Conservation (phyloP, 2,888 invertebrate species). For the Agrotis exclamationis region DNA sequence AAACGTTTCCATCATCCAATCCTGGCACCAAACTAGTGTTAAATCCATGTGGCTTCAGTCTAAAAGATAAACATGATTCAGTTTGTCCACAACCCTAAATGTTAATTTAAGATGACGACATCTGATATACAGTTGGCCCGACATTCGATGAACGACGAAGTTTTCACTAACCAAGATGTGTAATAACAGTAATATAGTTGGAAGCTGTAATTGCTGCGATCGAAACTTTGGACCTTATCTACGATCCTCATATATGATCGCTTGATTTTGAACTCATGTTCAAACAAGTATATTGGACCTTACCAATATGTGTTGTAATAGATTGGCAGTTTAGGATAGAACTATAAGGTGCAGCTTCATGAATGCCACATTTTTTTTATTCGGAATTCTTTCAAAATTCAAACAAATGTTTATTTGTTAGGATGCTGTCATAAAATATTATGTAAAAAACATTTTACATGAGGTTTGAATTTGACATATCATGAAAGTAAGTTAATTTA, state of each 20-base stretch:
- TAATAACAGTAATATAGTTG: constrained; percentile 46
- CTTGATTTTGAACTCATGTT: constrained; percentile 12
- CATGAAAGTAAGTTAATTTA: background rate
- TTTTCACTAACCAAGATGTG: constrained; percentile 39
- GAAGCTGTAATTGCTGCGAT: constrained; percentile 43
- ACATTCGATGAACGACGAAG: constrained; percentile 34
- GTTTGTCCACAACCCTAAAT: background rate
- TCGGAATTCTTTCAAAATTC: too few relatives aligned
- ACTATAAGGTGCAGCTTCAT: too few relatives aligned
- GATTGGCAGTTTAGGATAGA: background rate
- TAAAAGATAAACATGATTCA: background rate
- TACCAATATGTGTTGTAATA: background rate
- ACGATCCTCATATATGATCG: constrained; percentile 6
- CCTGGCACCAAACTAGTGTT: too few relatives aligned
- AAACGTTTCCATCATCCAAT: too few relatives aligned
- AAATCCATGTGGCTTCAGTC: too few relatives aligned
- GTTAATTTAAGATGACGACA: background rate
- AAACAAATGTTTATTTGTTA: too few relatives aligned
- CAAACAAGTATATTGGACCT: background rate
- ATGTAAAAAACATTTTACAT: background rate
- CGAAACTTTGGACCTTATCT: constrained; percentile 24
- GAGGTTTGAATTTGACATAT: background rate
- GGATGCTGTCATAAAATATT: background rate
- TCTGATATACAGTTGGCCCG: background rate
- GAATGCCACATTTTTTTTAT: too few relatives aligned